These are phyloP conservation scores for Tetramorium alpestre DNA, from an alignment of 1,140 invertebrate species.

Conservation along the genomic window DNA sequence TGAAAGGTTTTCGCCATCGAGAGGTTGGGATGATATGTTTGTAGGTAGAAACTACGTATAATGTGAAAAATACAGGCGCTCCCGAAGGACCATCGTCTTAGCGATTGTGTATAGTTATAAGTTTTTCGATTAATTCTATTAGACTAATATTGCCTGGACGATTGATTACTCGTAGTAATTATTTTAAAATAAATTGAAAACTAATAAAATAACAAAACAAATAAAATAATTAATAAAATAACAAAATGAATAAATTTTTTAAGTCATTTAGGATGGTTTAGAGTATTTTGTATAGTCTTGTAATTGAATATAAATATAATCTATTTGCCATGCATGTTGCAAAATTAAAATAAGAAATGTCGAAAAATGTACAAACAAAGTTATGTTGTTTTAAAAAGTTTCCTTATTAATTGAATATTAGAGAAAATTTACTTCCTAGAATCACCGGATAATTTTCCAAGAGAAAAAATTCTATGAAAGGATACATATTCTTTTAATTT, in stretches of 20 bases:
- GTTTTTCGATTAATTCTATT: background rate
- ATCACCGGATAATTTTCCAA: background rate
- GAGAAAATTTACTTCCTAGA: constrained; percentile 21
- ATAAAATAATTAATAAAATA: background rate
- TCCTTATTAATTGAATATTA: background rate
- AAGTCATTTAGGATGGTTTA: background rate
- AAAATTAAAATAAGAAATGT: background rate
- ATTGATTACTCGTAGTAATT: background rate
- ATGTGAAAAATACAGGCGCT: background rate
- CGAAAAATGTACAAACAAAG: background rate
- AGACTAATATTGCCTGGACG: background rate
- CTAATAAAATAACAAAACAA: background rate
- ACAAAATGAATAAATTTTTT: background rate
- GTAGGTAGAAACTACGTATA: constrained; percentile 24
- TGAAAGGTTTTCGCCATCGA: constrained; percentile 56
- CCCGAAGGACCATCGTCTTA: background rate
- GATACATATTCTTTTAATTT: constrained; percentile 40
- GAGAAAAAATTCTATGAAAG: constrained; percentile 21
- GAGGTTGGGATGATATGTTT: constrained; percentile 37
- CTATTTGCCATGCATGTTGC: background rate
- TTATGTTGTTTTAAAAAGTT: background rate
- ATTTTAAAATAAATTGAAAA: background rate
- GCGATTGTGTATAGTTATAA: background rate
- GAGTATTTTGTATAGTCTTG: background rate
- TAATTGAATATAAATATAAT: background rate